phyloP scores from a whole-genome alignment of 2,888 invertebrate species.

The Elmis aenea region DNA sequence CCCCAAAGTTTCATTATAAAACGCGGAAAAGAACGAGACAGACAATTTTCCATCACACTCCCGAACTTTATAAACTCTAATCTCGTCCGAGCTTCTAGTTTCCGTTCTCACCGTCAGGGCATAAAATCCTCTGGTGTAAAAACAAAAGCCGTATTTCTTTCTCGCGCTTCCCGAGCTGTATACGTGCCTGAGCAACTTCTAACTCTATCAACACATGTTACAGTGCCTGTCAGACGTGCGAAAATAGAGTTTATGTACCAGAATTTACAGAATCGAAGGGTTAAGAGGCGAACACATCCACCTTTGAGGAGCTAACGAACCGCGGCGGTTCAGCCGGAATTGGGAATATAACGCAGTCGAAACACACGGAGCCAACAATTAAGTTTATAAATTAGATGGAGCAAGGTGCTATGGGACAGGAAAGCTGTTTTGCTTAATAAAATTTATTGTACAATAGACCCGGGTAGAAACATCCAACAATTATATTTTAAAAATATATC shows the following conservation, averaged over 20 bases:
- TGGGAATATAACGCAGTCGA: too few species aligned
- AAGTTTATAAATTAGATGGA: too few species aligned
- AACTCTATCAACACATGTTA: slow-evolving; percentile 25
- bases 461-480: too few species aligned
- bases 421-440: too few species aligned
- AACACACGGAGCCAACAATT: too few species aligned
- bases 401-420: too few species aligned
- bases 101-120: slow-evolving; percentile 12
- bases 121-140: slow-evolving; percentile 22
- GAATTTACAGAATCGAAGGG: slow-evolving; percentile 15
- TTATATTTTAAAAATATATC: too few species aligned
- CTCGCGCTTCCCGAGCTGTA: slow-evolving; percentile 13
- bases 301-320: too few species aligned
- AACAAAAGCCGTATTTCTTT: slow-evolving; percentile 23
- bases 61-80: slow-evolving; percentile 13
- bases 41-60: slow-evolving; percentile 10
- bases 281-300: too few species aligned
- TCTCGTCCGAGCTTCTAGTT: slow-evolving; percentile 12
- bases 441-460: too few species aligned
- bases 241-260: slow-evolving; percentile 19
- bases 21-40: slow-evolving; percentile 9
- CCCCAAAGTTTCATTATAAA: slow-evolving; percentile 5
- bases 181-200: slow-evolving; percentile 21
- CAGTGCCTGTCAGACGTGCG: slow-evolving; percentile 17
- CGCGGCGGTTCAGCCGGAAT: too few species aligned